Base-by-base conservation (phyloP, 2,797 vertebrate species). In the Meriones psammophilus region DNA sequence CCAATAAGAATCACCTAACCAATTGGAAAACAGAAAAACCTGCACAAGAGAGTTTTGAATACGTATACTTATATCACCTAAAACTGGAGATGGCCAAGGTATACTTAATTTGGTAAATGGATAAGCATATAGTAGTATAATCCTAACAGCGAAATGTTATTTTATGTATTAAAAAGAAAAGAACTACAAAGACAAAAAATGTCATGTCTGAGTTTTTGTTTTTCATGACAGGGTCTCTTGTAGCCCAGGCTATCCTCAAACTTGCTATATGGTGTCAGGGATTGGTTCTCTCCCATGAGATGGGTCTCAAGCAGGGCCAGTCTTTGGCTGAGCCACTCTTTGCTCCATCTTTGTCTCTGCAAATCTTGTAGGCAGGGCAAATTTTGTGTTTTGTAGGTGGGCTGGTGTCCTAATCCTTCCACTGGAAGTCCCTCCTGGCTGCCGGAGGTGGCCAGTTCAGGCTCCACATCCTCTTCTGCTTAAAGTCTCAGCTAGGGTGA, bases 31-130 rank as follows among this genome's bases (percentile, higher is more conserved):
- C 39, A 88, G 10, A 74, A 91, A 93, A 94, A 20, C 42, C 60
- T 33, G 36, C 26, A 71, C 28, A 13, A 50, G 54, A 86, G 87
- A 88, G 33, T 80, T 95, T 94, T 33, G 79, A 60, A 64, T 33
- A 73, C 30, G 17, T 95, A 88, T 95, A 71, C 78, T 80, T 87
- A 76, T 87, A 71, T 92, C 54, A 62, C 22, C 56, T 50, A 4
- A 80, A 93, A 87, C 22, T 68, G 8, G 58, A 93, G 93, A 60
- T 96, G 94, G 81, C 26, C 39, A 96, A 87, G 69, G n/a, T 73
- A 14, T 85, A 78, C 33, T 88, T 94, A 36, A 85, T 8, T 85
- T 88, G 87, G 71, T 92, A 56, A 87, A 69, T 36, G n/a, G 28
- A 74, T 92, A 78, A 79, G n/a, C 39, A 94, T n/a, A 83, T 17